Evolutionary conservation across 2,113 vertebrate genomes (phyloP).

Genomic region (Entelurus aequoreus): DNA sequence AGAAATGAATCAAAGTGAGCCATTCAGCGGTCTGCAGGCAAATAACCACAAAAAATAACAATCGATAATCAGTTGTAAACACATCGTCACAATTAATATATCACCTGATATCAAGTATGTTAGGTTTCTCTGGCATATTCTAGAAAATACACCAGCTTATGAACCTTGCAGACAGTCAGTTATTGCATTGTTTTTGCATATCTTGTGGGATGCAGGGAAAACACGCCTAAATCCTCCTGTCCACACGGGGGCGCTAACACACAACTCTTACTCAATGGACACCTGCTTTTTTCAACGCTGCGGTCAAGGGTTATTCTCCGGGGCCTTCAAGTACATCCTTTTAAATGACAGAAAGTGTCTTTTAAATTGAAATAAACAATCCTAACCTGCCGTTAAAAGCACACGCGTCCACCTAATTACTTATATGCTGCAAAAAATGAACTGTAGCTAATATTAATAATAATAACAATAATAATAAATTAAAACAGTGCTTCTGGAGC

Average conservation of each 20-base stretch:
- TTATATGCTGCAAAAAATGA: not conserved
- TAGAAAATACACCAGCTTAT: slow-evolving; percentile 64
- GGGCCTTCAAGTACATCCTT: not conserved
- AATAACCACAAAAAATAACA: not conserved
- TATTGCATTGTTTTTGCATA: slow-evolving; percentile 99
- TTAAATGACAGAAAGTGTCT: not conserved
- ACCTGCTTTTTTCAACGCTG: not conserved
- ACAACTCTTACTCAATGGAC: slow-evolving; percentile 18
- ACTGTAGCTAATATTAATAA: slow-evolving; percentile 9
- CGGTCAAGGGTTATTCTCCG: not conserved
- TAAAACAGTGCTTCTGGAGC: slow-evolving; percentile 3
- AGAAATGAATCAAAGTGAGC: not conserved
- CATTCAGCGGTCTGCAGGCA: slow-evolving; percentile 1
- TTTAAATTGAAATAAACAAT: not conserved
- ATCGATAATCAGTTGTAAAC: slow-evolving; percentile 56
- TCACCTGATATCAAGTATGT: slow-evolving; percentile 98
- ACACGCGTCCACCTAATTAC: too few species aligned
- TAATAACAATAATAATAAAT: slow-evolving; percentile 11
- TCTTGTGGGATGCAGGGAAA: slow-evolving; percentile 86
- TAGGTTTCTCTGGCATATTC: slow-evolving; percentile 82
- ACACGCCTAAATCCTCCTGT: slow-evolving; percentile 31
- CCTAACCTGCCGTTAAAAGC: too few species aligned
- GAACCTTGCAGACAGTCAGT: slow-evolving; percentile 74
- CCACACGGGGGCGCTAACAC: slow-evolving; percentile 33
- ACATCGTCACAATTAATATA: slow-evolving; percentile 73